These are phyloP conservation scores for Albula glossodonta DNA, from an alignment of 2,113 vertebrate genomes.

Conservation along the genomic window DNA sequence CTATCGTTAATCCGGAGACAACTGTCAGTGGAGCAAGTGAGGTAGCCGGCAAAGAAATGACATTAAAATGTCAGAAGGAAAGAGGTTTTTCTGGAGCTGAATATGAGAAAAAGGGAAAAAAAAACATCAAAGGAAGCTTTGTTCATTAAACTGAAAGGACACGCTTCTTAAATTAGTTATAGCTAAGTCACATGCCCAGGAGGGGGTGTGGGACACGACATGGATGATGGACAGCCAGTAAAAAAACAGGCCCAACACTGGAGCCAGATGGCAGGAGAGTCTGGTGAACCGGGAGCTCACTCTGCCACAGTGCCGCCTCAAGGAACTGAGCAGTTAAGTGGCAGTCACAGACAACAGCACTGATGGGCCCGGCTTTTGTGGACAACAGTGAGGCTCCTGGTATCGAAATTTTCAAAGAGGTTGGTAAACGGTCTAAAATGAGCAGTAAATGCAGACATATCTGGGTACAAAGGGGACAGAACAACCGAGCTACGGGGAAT, in stretches of 20 bases:
- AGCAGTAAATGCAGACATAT: neutral
- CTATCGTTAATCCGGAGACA: neutral
- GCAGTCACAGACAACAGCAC: neutral
- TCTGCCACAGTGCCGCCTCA: neutral
- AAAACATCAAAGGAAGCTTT: neutral
- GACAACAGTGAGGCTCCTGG: neutral
- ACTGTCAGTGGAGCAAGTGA: neutral
- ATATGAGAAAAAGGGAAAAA: neutral
- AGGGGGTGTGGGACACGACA: neutral
- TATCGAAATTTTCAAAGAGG: neutral
- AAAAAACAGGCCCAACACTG: too few relatives aligned
- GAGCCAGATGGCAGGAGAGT: too few relatives aligned
- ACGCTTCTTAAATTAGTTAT: neutral
- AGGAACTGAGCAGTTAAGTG: neutral
- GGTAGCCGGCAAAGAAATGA: neutral
- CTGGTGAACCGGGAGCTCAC: neutral
- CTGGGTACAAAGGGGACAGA: neutral
- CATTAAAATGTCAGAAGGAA: neutral
- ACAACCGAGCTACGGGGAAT: neutral
- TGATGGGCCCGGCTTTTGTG: neutral
- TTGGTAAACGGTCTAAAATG: neutral
- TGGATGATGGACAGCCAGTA: too few relatives aligned
- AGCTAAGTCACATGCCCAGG: neutral
- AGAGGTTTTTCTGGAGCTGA: neutral
- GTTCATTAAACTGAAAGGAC: neutral